phyloP scores from a whole-genome alignment of 2,113 vertebrate species.

The Tragelaphus scriptus region DNA sequence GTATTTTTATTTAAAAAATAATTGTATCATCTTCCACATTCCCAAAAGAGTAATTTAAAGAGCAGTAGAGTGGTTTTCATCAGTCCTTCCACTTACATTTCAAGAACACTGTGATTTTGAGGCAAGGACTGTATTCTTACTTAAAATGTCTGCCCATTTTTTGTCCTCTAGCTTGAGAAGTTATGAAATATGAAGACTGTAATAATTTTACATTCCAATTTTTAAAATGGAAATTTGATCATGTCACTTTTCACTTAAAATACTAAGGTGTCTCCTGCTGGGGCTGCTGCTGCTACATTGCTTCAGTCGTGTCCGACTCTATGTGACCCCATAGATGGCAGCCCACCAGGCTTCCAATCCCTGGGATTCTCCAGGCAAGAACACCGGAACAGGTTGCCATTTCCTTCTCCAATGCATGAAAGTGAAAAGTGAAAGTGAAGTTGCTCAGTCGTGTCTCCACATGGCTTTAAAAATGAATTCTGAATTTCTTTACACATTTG shows the following conservation, averaged over 20 bases:
- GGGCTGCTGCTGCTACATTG: too few species aligned
- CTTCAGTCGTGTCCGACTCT: too few species aligned
- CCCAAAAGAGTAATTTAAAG: background rate
- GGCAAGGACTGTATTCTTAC: background rate
- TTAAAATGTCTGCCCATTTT: background rate
- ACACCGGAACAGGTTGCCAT: too few species aligned
- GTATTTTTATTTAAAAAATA: background rate
- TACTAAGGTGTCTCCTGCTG: background rate
- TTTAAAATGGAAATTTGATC: background rate
- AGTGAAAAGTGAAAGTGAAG: too few species aligned
- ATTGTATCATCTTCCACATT: background rate
- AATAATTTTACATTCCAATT: background rate
- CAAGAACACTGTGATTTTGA: background rate
- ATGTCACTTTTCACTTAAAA: background rate
- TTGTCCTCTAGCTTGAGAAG: background rate
- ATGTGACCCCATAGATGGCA: too few species aligned
- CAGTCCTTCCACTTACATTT: background rate
- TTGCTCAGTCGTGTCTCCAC: background rate
- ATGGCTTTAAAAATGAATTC: background rate
- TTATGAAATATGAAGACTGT: background rate
- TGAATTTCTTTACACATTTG: background rate
- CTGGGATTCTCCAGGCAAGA: too few species aligned
- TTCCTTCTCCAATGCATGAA: too few species aligned
- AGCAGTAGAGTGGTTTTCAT: background rate
- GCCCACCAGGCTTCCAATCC: too few species aligned